These are phyloP conservation scores for Aporophyla nigra DNA, from an alignment of 2,888 invertebrate genomes.

Conservation along the genomic window DNA sequence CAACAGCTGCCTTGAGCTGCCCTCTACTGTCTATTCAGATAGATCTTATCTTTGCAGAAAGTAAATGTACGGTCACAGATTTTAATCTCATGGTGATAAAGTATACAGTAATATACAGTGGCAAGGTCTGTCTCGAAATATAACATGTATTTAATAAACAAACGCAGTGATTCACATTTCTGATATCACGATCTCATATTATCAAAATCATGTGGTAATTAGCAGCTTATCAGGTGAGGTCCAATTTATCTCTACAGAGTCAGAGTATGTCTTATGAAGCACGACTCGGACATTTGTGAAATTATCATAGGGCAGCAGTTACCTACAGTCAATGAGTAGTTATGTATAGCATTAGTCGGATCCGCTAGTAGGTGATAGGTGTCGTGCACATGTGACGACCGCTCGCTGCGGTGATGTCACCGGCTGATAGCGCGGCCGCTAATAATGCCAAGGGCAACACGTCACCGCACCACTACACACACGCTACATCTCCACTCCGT, in stretches of 20 bases:
- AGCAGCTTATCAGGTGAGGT: background rate
- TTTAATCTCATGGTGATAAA: slow-evolving; percentile 10
- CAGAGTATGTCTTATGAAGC: background rate
- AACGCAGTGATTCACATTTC: background rate
- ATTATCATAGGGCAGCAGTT: background rate
- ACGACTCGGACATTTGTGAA: background rate
- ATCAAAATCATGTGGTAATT: background rate
- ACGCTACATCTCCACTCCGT: slow-evolving; percentile 22
- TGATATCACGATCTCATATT: background rate
- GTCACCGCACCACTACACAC: slow-evolving; percentile 64
- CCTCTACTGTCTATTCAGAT: slow-evolving; percentile 8
- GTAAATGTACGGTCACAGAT: slow-evolving; percentile 21
- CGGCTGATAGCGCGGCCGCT: slow-evolving; percentile 73
- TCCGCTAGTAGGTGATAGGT: background rate
- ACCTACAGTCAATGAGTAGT: background rate
- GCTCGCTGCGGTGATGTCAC: slow-evolving; percentile 71
- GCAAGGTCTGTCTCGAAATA: background rate
- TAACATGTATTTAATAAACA: background rate
- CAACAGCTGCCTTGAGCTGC: slow-evolving; percentile 6
- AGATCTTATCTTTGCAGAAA: slow-evolving; percentile 30
- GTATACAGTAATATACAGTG: slow-evolving; percentile 2
- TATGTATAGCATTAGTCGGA: background rate
- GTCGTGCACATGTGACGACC: slow-evolving; percentile 29
- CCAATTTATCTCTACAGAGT: background rate
- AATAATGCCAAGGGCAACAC: slow-evolving; percentile 86